Evolutionary conservation across 2,797 vertebrate species (phyloP).

Genomic region (Agapornis canus): DNA sequence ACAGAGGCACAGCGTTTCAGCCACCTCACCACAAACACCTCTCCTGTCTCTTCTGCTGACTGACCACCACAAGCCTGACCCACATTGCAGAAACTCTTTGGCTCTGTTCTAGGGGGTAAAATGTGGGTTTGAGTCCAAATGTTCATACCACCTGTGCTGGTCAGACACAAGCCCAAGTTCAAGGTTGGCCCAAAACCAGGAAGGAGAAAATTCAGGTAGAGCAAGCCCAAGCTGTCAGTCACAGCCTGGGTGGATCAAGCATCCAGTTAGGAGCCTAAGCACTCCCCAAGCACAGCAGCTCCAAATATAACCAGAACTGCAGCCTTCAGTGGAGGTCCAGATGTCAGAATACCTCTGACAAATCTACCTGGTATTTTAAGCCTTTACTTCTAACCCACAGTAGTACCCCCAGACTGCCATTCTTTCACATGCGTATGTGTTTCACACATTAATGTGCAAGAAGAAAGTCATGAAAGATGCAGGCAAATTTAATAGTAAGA

Average conservation of each 20-base stretch:
- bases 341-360: neutral
- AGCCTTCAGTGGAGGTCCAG: neutral
- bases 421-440: accelerated
- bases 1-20: neutral
- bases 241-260: neutral
- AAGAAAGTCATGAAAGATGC: neutral
- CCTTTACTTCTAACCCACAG: neutral
- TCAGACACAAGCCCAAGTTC: accelerated
- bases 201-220: neutral
- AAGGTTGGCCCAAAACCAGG: neutral
- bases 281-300: neutral
- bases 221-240: neutral
- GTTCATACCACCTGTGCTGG: accelerated
- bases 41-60: neutral
- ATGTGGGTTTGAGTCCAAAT: neutral
- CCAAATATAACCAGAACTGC: neutral
- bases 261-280: neutral
- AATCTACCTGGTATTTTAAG: neutral
- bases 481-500: neutral
- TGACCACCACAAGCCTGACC: neutral
- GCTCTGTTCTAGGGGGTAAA: neutral
- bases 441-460: neutral
- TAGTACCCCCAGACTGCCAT: neutral
- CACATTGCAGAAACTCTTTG: neutral
- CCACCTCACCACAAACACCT: accelerated